Percentiles rank a stretch among this genome's conserved stretches.
phyloP scores from a whole-genome alignment of 2,113 vertebrate genomes.

The Callipepla californica region DNA sequence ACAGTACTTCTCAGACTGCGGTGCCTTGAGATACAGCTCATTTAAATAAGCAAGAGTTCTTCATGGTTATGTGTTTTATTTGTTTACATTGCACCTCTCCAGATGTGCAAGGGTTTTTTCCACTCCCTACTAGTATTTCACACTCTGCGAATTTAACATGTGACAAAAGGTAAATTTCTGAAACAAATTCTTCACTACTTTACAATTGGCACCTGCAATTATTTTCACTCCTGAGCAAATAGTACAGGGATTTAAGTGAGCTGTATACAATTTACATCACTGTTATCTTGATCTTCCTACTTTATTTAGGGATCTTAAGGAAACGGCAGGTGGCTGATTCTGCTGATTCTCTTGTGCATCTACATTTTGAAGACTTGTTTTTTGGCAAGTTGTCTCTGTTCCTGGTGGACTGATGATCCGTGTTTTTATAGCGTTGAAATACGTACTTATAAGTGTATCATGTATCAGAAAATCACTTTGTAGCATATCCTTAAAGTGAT shows the following conservation, averaged over 20 bases:
- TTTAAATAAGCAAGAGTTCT: not conserved
- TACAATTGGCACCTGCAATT: not conserved
- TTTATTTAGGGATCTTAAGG: conserved; percentile 23
- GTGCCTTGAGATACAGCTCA: not conserved
- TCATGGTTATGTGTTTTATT: not conserved
- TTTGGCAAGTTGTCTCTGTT: not conserved
- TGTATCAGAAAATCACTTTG: not conserved
- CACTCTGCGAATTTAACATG: not conserved
- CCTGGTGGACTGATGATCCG: not conserved
- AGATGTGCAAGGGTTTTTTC: not conserved
- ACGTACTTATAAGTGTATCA: not conserved
- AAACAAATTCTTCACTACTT: conserved; percentile 5
- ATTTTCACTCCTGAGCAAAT: conserved; percentile 23
- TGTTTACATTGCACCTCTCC: not conserved
- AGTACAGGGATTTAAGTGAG: not conserved
- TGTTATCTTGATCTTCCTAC: not conserved
- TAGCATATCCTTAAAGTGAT: not conserved
- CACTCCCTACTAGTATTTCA: not conserved
- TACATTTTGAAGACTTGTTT: not conserved
- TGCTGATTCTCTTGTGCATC: not conserved
- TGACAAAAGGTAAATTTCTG: conserved; percentile 11
- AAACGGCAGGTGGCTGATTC: conserved; percentile 1
- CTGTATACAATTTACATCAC: conserved; percentile 1
- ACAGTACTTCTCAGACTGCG: not conserved
- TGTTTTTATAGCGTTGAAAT: not conserved